Conservation (phyloP, 1,140 invertebrate genomes). For the Drosophila arizonae region DNA sequence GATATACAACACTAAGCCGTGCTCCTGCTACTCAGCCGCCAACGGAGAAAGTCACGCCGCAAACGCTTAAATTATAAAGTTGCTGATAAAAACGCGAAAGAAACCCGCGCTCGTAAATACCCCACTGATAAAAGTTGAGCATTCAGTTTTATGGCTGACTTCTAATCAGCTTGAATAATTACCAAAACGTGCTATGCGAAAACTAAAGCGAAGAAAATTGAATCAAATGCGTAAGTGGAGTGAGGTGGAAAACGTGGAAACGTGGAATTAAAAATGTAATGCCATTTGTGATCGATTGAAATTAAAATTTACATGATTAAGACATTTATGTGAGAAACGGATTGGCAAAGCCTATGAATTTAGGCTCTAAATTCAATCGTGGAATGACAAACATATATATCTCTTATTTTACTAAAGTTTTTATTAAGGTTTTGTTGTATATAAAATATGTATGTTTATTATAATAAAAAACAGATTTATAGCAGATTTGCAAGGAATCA, state of each 20-base stretch:
- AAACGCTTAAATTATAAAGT: constrained; percentile 60
- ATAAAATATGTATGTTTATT: too few relatives aligned
- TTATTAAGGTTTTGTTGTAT: too few relatives aligned
- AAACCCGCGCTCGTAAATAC: constrained; percentile 42
- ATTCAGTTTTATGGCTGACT: constrained; percentile 62
- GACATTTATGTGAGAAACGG: too few relatives aligned
- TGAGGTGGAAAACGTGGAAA: neutral
- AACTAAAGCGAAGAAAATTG: constrained; percentile 1
- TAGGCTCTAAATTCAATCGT: too few relatives aligned
- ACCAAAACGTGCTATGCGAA: constrained; percentile 53
- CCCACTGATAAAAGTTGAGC: constrained; percentile 59
- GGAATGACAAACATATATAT: too few relatives aligned
- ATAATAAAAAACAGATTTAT: too few relatives aligned
- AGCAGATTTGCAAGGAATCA: too few relatives aligned
- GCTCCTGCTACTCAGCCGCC: neutral
- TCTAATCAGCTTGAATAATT: constrained; percentile 78
- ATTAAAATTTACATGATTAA: too few relatives aligned
- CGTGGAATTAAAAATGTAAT: neutral
- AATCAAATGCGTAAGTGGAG: neutral
- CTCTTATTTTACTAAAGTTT: too few relatives aligned
- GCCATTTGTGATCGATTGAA: neutral
- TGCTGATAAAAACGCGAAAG: constrained; percentile 48
- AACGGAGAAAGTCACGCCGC: constrained; percentile 57
- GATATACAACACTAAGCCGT: constrained; percentile 50
- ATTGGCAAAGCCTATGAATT: too few relatives aligned